phyloP scores from a whole-genome alignment of 64 coral and sea anemone genomes.

The Dendronephthya gigantea region DNA sequence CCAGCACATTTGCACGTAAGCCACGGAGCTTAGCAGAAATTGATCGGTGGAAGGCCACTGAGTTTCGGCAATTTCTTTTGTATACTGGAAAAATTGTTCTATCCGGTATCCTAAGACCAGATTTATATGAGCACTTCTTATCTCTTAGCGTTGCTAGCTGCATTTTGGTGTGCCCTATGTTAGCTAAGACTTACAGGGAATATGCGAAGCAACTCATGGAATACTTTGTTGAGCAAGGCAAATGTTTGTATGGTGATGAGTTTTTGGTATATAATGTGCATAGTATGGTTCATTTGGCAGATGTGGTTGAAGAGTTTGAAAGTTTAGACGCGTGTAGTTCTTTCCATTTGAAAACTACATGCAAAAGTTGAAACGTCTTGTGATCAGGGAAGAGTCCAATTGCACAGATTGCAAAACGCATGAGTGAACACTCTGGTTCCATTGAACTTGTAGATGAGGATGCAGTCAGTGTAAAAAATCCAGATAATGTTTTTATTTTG shows the following conservation, averaged over 20 bases:
- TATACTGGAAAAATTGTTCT: not conserved
- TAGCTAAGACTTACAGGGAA: not conserved
- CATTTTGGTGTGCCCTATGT: not conserved
- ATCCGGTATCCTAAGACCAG: not conserved
- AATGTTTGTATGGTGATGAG: constrained; percentile 3
- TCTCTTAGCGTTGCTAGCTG: not conserved
- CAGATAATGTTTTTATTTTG: constrained; percentile 1
- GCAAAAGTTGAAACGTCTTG: not conserved
- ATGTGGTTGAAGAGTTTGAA: not conserved
- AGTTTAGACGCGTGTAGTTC: not conserved
- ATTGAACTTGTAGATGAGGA: not conserved
- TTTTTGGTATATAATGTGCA: not conserved
- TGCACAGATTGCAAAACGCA: not conserved
- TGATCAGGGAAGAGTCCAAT: not conserved
- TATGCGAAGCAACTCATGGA: constrained; percentile 5
- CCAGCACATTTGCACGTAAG: not conserved
- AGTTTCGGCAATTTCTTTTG: constrained; percentile 10
- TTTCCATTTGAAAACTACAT: constrained; percentile 10
- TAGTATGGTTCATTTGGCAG: constrained; percentile 1
- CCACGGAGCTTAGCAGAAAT: not conserved
- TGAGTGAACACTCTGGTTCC: not conserved
- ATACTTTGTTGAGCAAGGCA: constrained; percentile 1
- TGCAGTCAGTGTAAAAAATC: not conserved
- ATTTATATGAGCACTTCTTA: not conserved
- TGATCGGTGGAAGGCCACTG: constrained; percentile 3